These are phyloP conservation scores for Lethocerus indicus DNA, from an alignment of 1,140 invertebrate species.

Conservation along the genomic window DNA sequence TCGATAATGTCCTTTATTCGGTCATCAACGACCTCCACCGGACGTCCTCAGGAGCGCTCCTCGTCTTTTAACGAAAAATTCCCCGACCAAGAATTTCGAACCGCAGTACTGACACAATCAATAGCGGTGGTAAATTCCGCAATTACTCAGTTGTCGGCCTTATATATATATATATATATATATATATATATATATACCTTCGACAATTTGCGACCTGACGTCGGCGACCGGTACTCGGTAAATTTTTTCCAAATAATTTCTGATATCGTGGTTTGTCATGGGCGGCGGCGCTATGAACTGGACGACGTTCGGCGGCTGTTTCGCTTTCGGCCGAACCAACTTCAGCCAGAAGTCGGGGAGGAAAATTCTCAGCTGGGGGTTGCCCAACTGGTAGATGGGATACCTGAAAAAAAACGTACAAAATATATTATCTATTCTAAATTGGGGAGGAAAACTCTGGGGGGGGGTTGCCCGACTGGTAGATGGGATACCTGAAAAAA, in stretches of 20 bases:
- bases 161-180: background rate
- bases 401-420: slow-evolving; percentile 45
- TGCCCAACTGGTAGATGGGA: slow-evolving; percentile 72
- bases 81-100: no score
- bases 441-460: slow-evolving; percentile 77
- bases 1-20: no score
- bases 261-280: slow-evolving; percentile 76
- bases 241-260: slow-evolving; percentile 89
- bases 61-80: no score
- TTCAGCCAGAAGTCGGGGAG: slow-evolving; percentile 93
- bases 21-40: no score
- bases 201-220: slow-evolving; percentile 49
- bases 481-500: slow-evolving; percentile 59
- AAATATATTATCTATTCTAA: no score
- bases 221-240: slow-evolving; percentile 63
- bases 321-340: slow-evolving; percentile 42
- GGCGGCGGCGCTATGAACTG: slow-evolving; percentile 72
- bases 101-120: no score
- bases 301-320: slow-evolving; percentile 53
- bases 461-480: slow-evolving; percentile 79
- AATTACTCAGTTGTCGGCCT: background rate
- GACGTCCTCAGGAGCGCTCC: no score
- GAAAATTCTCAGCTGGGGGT: slow-evolving; percentile 76
- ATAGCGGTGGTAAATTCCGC: no score
- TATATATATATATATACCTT: slow-evolving; percentile 32